A percentile compares a stretch with the other conserved stretches of the same genome.
Evolutionary conservation across 2,888 invertebrate species (phyloP).

Genomic region (Deroplatys truncata): DNA sequence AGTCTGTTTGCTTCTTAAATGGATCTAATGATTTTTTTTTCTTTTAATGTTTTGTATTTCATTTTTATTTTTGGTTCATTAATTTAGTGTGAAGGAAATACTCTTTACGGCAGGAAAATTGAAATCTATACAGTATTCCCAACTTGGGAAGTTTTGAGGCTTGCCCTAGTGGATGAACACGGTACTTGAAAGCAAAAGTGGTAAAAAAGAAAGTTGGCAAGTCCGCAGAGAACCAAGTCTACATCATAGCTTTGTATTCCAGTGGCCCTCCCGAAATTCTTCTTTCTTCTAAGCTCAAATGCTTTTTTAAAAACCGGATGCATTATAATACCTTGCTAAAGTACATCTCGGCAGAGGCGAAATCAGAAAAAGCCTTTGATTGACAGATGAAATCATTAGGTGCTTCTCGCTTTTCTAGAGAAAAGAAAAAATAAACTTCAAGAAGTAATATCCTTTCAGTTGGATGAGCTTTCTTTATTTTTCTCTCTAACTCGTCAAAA

Average conservation of each 20-base stretch:
- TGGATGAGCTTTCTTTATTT: not conserved
- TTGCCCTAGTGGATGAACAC: not conserved
- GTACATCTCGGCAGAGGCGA: not conserved
- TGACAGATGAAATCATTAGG: not conserved
- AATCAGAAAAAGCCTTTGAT: not conserved
- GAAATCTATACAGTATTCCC: not conserved
- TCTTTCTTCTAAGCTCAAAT: not conserved
- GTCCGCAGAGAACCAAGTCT: not conserved
- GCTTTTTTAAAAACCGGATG: not conserved
- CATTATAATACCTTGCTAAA: not conserved
- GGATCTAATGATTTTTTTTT: no score
- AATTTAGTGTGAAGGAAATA: not conserved
- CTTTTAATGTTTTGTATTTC: no score
- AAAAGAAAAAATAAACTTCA: not conserved
- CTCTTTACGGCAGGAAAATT: not conserved
- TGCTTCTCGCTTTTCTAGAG: not conserved
- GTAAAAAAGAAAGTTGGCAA: not conserved
- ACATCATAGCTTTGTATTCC: not conserved
- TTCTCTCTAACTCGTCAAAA: not conserved
- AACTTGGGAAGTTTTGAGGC: not conserved
- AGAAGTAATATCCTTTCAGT: not conserved
- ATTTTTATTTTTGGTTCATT: no score
- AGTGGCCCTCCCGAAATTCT: not conserved
- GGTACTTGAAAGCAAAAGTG: not conserved
- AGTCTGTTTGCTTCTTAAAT: no score